These are phyloP conservation scores for Micoletzkya japonica DNA, from an alignment of 2,888 invertebrate genomes.

Conservation along the genomic window DNA sequence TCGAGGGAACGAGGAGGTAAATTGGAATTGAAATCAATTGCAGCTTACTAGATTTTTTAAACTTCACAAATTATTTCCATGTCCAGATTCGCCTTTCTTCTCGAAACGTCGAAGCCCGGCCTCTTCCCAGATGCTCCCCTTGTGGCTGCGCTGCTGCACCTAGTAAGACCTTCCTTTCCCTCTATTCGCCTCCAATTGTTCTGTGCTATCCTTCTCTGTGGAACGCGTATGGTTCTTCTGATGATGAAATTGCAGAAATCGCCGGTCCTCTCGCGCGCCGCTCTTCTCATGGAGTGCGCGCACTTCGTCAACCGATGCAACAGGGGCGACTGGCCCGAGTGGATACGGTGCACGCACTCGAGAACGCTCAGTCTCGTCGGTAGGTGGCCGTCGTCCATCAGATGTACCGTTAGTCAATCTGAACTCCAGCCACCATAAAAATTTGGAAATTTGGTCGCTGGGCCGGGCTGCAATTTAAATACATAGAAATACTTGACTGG, in stretches of 20 bases:
- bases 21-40: background rate
- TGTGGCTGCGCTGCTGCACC: conserved; percentile 87
- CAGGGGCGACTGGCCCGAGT: conserved; percentile 95
- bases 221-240: too few species aligned
- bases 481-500: too few species aligned
- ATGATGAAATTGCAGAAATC: conserved; percentile 84
- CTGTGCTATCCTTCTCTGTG: too few species aligned
- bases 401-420: too few species aligned
- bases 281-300: conserved; percentile 88
- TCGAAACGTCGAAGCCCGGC: conserved; percentile 94
- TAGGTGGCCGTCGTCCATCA: conserved; percentile 4
- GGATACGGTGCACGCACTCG: conserved; percentile 66
- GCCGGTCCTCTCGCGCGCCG: conserved; percentile 87
- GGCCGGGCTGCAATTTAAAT: too few species aligned
- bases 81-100: conserved; percentile 80
- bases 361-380: conserved; percentile 29
- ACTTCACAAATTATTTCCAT: too few species aligned
- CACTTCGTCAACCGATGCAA: conserved; percentile 96
- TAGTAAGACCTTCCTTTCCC: conserved; percentile 72
- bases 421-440: too few species aligned
- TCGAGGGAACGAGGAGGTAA: conserved; percentile 81
- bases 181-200: too few species aligned
- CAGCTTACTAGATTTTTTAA: background rate
- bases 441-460: background rate
- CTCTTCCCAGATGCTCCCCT: conserved; percentile 93